Conservation (phyloP, 2,888 invertebrate species). For the Zhuqinia jingwanae region DNA sequence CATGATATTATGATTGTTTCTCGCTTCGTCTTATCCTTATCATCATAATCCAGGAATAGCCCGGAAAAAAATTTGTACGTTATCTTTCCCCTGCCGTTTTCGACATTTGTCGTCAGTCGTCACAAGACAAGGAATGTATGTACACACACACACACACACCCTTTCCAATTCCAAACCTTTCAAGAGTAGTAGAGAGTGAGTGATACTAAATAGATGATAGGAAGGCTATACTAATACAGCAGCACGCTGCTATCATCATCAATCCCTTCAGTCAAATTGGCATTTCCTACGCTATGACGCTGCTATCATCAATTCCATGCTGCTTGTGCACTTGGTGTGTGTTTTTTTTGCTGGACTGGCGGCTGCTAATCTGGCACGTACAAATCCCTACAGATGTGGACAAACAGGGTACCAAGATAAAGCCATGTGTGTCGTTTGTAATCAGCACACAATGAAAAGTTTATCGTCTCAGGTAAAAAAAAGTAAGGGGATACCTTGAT, state of each 20-base stretch:
- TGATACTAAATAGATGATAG: not conserved
- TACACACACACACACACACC: not conserved
- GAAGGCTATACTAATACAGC: too few relatives aligned
- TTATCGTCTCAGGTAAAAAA: conserved; percentile 34
- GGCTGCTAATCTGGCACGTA: conserved; percentile 68
- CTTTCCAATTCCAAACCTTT: not conserved
- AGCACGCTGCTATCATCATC: conserved; percentile 8
- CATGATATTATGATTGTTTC: conserved; percentile 24
- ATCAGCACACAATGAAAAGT: conserved; percentile 63
- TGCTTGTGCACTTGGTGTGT: conserved; percentile 44
- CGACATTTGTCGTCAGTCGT: conserved; percentile 40
- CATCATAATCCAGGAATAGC: conserved; percentile 53
- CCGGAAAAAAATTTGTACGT: conserved; percentile 34
- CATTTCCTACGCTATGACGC: conserved; percentile 25
- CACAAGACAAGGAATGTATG: not conserved
- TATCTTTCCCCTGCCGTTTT: conserved; percentile 27
- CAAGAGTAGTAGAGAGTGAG: not conserved
- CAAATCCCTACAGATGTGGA: conserved; percentile 68
- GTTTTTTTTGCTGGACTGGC: conserved; percentile 33
- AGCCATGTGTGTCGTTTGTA: conserved; percentile 55
- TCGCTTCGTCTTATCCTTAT: conserved; percentile 25
- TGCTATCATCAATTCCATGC: conserved; percentile 12
- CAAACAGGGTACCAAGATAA: conserved; percentile 55
- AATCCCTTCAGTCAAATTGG: conserved; percentile 41
- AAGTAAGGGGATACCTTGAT: not conserved